A percentile compares a stretch with the other conserved stretches of the same genome.
phyloP scores from a whole-genome alignment of 2,113 vertebrate genomes.

The Pelmatolapia mariae region DNA sequence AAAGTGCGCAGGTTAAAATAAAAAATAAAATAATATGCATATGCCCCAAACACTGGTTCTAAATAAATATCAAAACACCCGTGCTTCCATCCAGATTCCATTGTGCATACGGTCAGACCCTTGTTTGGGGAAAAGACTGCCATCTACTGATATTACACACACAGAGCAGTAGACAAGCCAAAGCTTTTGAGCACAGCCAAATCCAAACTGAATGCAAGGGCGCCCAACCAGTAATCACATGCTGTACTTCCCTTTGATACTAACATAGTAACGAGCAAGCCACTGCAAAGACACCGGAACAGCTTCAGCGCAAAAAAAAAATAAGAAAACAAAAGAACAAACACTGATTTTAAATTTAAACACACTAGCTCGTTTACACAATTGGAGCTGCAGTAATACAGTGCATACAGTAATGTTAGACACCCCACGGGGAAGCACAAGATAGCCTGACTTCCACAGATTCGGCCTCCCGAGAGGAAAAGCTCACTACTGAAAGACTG shows the following conservation, averaged over 20 bases:
- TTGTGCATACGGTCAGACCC: slow-evolving; percentile 22
- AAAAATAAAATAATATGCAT: slow-evolving; percentile 22
- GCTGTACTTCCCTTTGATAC: slow-evolving; percentile 41
- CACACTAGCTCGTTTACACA: slow-evolving; percentile 26
- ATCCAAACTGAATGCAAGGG: not conserved
- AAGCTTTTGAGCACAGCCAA: not conserved
- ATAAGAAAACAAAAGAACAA: not conserved
- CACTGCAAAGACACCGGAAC: slow-evolving; percentile 16
- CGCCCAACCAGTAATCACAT: not conserved
- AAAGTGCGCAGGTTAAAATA: slow-evolving; percentile 53
- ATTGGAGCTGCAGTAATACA: slow-evolving; percentile 17
- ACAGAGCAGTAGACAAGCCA: slow-evolving; percentile 16
- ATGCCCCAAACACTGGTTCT: slow-evolving; percentile 35
- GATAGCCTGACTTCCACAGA: not conserved
- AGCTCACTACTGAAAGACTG: slow-evolving; percentile 4
- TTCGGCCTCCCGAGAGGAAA: not conserved
- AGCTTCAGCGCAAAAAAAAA: not conserved
- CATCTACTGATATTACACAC: slow-evolving; percentile 20
- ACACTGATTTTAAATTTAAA: slow-evolving; percentile 21
- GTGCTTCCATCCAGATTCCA: slow-evolving; percentile 5
- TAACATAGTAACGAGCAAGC: slow-evolving; percentile 13
- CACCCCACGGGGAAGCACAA: not conserved
- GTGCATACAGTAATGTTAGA: not conserved
- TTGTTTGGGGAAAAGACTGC: not conserved
- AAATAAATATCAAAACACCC: slow-evolving; percentile 42